Conservation (phyloP, 2,888 invertebrate species). For the Drosophila peninsularis region DNA sequence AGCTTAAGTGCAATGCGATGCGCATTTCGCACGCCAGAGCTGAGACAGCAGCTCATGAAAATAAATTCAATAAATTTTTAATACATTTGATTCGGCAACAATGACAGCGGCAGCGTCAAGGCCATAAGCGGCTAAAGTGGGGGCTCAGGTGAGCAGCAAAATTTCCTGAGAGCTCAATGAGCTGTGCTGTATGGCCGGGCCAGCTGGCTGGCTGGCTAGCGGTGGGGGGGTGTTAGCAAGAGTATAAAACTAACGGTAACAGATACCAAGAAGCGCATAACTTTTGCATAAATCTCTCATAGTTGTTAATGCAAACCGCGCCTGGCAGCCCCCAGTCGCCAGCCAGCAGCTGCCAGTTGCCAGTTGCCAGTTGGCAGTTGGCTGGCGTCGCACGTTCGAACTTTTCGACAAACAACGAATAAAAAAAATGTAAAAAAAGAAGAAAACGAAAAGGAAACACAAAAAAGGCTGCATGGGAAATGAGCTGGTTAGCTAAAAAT, state of each 20-base stretch:
- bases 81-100: constrained; percentile 66
- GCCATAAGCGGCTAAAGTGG: constrained; percentile 44
- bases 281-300: constrained; percentile 69
- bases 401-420: constrained; percentile 43
- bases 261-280: constrained; percentile 60
- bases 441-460: constrained; percentile 11
- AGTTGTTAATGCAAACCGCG: constrained; percentile 71
- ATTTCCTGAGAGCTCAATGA: constrained; percentile 43
- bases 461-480: constrained; percentile 51
- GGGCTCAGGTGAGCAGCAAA: constrained; percentile 48
- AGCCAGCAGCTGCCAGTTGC: constrained; percentile 24
- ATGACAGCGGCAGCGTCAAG: constrained; percentile 37
- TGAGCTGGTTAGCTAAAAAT: constrained; percentile 68
- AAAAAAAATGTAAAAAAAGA: neutral
- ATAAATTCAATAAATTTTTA: constrained; percentile 77
- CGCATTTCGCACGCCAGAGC: constrained; percentile 39
- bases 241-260: constrained; percentile 29
- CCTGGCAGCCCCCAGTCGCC: constrained; percentile 32
- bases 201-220: neutral
- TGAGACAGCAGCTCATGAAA: constrained; percentile 45
- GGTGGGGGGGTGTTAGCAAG: neutral
- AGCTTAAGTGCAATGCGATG: constrained; percentile 69
- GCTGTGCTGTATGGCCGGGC: constrained; percentile 17
- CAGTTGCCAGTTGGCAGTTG: constrained; percentile 41
- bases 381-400: constrained; percentile 59